Conservation (phyloP, 2,113 vertebrate genomes). For the Pachycephala philippinensis region DNA sequence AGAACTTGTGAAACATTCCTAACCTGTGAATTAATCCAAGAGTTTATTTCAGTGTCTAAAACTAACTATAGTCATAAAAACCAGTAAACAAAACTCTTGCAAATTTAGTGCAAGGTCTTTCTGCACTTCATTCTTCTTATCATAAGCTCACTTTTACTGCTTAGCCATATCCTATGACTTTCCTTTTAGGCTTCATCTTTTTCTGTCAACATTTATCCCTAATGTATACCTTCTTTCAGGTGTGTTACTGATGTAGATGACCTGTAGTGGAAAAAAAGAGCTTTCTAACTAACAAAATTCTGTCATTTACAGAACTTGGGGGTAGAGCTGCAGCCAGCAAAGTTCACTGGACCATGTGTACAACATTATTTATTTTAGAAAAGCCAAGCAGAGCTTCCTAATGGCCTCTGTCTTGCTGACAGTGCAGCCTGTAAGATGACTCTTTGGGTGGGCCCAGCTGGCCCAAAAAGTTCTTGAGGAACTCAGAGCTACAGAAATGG, state of each 20-base stretch:
- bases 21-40: background rate
- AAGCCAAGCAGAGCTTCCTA: background rate
- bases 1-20: background rate
- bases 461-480: background rate
- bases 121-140: background rate
- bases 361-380: background rate
- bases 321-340: fast-evolving
- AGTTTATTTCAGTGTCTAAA: background rate
- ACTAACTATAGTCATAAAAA: background rate
- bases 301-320: background rate
- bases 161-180: background rate
- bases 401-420: background rate
- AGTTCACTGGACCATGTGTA: background rate
- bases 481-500: background rate
- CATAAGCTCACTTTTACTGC: background rate
- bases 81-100: background rate
- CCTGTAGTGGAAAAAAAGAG: background rate
- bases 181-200: background rate
- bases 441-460: background rate
- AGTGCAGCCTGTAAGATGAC: background rate
- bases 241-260: background rate
- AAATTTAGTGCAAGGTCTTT: background rate
- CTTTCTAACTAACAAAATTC: background rate
- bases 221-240: background rate
- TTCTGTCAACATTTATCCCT: background rate